A percentile compares a stretch with the other conserved stretches of the same genome.
phyloP scores from a whole-genome alignment of 2,797 vertebrate genomes.

The Pantherophis alleghaniensis region DNA sequence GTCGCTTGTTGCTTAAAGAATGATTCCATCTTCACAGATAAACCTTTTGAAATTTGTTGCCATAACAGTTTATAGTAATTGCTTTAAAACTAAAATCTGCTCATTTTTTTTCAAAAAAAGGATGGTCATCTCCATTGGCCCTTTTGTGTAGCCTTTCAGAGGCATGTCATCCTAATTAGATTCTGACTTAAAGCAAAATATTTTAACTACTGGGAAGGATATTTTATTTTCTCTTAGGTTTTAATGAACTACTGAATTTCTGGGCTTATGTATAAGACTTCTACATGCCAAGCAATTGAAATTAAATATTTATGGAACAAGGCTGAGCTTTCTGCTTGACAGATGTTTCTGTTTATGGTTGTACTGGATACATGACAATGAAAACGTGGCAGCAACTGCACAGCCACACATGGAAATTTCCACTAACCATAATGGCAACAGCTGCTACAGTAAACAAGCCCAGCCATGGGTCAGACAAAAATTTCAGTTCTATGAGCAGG shows the following conservation, averaged over 20 bases:
- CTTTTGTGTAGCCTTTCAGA: not conserved
- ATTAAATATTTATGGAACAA: conserved; percentile 68
- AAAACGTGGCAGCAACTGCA: conserved; percentile 78
- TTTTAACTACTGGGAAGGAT: not conserved
- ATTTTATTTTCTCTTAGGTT: not conserved
- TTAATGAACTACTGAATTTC: conserved; percentile 21
- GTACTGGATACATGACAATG: conserved; percentile 58
- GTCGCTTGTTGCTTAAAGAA: not conserved
- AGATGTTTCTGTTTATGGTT: conserved; percentile 76
- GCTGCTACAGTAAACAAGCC: conserved; percentile 32
- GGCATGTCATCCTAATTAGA: not conserved
- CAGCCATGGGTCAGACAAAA: conserved; percentile 37
- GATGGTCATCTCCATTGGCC: not conserved
- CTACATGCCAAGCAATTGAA: conserved; percentile 53
- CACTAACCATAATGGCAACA: conserved; percentile 53
- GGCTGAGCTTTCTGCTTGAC: conserved; percentile 61
- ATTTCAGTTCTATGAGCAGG: conserved; percentile 30
- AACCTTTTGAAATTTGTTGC: not conserved
- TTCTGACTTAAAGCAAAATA: not conserved
- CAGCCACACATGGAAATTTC: conserved; percentile 66
- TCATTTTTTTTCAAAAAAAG: not conserved
- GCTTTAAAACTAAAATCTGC: not conserved
- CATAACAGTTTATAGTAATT: not conserved
- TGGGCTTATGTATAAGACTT: conserved; percentile 24
- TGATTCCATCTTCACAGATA: not conserved